Evolutionary conservation across 2,888 invertebrate species (phyloP), one percentile per base, ranked within the genome.

Genomic region (Hoplodrina blanda): DNA sequence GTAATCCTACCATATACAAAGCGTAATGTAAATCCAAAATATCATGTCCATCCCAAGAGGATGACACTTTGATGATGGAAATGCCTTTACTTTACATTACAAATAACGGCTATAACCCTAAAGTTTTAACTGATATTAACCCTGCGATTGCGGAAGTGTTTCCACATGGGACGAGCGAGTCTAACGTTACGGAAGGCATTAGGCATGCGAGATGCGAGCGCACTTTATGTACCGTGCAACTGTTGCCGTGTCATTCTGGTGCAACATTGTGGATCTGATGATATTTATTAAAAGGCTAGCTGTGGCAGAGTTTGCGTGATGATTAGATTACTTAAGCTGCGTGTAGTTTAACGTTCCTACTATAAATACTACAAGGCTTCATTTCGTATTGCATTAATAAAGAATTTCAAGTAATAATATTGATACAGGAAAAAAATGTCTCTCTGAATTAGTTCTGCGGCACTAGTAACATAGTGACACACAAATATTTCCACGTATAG

Each of bases 191-290:
- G 73, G 67, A 72, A 53, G 46, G 20, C 69, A 84, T 84, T 74
- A 84, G 57, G 56, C 61, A 84, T 82, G 69, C 82, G 65, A 61
- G 19, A 55, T 44, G 60, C 76, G 83, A 75, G 19, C 67, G 53
- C 62, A 66, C 65, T 79, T 73, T 74, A 72, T 59, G 68, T 68
- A 69, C 50, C 46, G 33, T 41, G 69, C 85, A 63, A 76, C 71
- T 70, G 69, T 61, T 64, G 73, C 61, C 66, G 46, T 76, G 69
- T 81, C 59, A 65, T 64, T 77, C 54, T 53, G 46, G 30, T 55
- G 72, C 44, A 66, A 65, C 60, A 78, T 78, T 50, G 55, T 30
- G 30, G 37, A 77, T 76, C 41, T 19, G 44, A 8, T 17, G 10
- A 63, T 17, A 13, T 7, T 54, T 63, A 19, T 17, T 10, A 54